A percentile compares a stretch with the other conserved stretches of the same genome.
These are phyloP conservation scores for Synanthedon formicaeformis DNA, from an alignment of 2,888 invertebrate species.

Conservation along the genomic window DNA sequence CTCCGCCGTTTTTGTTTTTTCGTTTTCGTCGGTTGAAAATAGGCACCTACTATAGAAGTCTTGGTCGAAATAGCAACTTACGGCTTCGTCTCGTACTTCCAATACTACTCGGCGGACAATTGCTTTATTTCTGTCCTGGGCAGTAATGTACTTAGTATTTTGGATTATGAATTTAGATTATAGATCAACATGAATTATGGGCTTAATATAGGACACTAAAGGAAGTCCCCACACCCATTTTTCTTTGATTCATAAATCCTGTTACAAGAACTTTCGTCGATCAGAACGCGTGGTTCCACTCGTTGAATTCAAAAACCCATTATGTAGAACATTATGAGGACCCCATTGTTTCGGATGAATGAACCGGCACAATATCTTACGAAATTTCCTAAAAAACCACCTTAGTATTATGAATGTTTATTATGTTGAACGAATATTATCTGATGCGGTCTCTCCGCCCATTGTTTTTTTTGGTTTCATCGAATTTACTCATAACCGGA, in stretches of 20 bases:
- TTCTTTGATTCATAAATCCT: conserved; percentile 46
- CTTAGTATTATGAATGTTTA: conserved; percentile 57
- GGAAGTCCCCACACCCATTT: conserved; percentile 51
- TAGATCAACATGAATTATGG: too few relatives aligned
- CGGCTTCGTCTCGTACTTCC: too few relatives aligned
- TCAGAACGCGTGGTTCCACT: conserved; percentile 53
- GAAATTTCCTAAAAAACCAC: conserved; percentile 65
- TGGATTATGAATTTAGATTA: too few relatives aligned
- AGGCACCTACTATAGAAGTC: too few relatives aligned
- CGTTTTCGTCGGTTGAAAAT: too few relatives aligned
- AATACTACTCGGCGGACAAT: too few relatives aligned
- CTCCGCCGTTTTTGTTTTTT: too few relatives aligned
- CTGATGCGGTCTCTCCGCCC: conserved; percentile 31
- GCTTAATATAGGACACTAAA: conserved; percentile 6
- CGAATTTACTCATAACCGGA: not conserved
- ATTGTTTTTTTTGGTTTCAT: conserved; percentile 2
- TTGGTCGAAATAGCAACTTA: too few relatives aligned
- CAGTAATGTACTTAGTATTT: too few relatives aligned
- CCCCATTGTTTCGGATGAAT: conserved; percentile 64
- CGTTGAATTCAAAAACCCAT: conserved; percentile 60
- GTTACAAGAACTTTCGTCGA: conserved; percentile 53
- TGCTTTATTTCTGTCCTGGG: too few relatives aligned
- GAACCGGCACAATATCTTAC: conserved; percentile 64
- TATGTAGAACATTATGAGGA: conserved; percentile 58
- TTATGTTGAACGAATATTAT: conserved; percentile 38